Evolutionary conservation across 2,888 invertebrate species (phyloP).

Genomic region (Zygogramma bicolorata): DNA sequence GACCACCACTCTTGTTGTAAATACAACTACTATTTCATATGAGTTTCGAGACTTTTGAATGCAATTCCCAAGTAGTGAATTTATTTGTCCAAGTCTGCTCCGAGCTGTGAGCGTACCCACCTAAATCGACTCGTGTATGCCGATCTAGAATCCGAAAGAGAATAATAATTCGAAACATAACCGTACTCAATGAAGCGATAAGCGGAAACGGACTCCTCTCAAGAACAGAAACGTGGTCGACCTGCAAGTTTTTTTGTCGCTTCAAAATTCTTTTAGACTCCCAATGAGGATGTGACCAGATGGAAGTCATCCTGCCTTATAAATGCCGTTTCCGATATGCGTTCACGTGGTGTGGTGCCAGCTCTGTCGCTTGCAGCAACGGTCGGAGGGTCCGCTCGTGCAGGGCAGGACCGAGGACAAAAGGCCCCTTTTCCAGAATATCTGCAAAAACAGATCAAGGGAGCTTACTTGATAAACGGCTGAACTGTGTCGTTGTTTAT

Average conservation of each 20-base stretch:
- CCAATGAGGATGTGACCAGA: slow-evolving; percentile 64
- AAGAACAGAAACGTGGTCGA: slow-evolving; percentile 39
- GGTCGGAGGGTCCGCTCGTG: background rate
- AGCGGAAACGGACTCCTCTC: slow-evolving; percentile 37
- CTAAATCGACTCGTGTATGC: background rate
- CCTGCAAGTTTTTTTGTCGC: slow-evolving; percentile 54
- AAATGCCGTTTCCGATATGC: slow-evolving; percentile 70
- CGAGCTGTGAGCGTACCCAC: no score
- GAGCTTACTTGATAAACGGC: no score
- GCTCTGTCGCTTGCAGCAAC: slow-evolving; percentile 13
- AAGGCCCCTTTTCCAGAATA: no score
- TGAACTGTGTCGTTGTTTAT: no score
- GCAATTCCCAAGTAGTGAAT: no score
- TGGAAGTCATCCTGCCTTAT: slow-evolving; percentile 67
- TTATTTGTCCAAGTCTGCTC: no score
- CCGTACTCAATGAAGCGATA: slow-evolving; percentile 33
- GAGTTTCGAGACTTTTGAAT: no score
- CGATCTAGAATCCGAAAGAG: slow-evolving; percentile 9
- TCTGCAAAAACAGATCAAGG: no score
- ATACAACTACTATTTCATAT: no score
- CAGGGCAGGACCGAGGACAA: background rate
- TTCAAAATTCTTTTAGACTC: slow-evolving; percentile 61
- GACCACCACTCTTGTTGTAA: no score
- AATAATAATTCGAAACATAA: slow-evolving; percentile 35
- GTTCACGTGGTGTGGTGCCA: slow-evolving; percentile 45